Base-by-base conservation (phyloP, 23 tunicate species). In the Phallusia fumigata region DNA sequence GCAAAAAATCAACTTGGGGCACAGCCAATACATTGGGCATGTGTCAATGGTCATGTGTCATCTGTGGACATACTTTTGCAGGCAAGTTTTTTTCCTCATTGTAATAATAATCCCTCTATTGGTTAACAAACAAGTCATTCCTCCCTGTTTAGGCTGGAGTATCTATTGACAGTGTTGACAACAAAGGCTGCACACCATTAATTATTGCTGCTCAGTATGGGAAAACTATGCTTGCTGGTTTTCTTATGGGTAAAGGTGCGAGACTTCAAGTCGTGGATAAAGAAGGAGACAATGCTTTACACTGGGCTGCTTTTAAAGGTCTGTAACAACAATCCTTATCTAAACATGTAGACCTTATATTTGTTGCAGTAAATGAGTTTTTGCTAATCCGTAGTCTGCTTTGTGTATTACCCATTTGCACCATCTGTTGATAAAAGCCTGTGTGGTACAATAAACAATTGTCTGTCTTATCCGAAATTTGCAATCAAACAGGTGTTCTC, bases 221-320 rank as follows among this genome's bases (percentile, higher is more conserved):
- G 11, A 85, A 89, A 30, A 97, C 99, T 0, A 86, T 88, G 87
- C 89, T 97, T 5, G 96, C 97, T 65, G 99, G 90, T 1, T 97
- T 92, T 88, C 64, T 97, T 18, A 93, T 97, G 88, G 99, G 99
- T 0, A 90, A 93, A 86, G 97, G 97, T 26, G 99, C 99, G 0
- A 79, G 97, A 33, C 72, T 86, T 36, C 95, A 88, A 64, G 44
- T 88, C 1, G 90, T 87, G n/a, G 99, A 97, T 73, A 93, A 93
- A 83, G 99, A 97, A 86, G 99, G 99, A 44, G 99, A 97, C 78
- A 92, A 97, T 84, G 99, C 99, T 0, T 78, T 97, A 0, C 96
- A 91, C 36, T 97, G 99, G 99, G 99, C 97, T 35, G 97, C 99
- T 18, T 97, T 97, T 76, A 97, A 97, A 89, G 98, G 97, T 92